These are phyloP conservation scores for Helarctos malayanus DNA, from an alignment of 2,797 vertebrate genomes.

Conservation along the genomic window DNA sequence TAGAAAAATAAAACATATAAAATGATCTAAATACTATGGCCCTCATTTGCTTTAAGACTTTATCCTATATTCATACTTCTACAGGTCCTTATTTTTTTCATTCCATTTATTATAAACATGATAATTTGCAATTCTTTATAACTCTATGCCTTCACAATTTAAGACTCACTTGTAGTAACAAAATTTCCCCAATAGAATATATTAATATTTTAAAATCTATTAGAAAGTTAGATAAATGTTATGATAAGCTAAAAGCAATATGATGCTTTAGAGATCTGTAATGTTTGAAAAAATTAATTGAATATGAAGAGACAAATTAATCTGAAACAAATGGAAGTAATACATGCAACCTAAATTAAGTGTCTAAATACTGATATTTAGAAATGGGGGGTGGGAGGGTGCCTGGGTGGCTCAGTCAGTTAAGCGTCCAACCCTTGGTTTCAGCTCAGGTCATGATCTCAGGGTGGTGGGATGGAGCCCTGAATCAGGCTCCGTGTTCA, in stretches of 20 bases:
- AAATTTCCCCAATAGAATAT: not conserved
- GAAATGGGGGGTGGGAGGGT: accelerated
- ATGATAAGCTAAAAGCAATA: conserved; percentile 7
- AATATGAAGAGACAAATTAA: conserved; percentile 6
- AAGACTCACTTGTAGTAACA: not conserved
- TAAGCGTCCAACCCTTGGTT: not conserved
- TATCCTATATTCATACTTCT: not conserved
- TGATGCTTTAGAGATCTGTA: not conserved
- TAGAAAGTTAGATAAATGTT: conserved; percentile 15
- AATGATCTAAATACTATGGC: not conserved
- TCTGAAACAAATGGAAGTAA: not conserved
- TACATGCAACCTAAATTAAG: not conserved
- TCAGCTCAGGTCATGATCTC: not conserved
- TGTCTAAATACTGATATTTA: not conserved
- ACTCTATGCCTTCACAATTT: not conserved
- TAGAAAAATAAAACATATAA: not conserved
- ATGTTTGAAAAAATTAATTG: not conserved
- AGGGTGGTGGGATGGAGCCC: accelerated
- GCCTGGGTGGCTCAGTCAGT: not conserved
- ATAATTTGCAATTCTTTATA: not conserved
- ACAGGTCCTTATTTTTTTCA: not conserved
- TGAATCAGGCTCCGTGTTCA: not conserved
- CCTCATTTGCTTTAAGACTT: conserved; percentile 5
- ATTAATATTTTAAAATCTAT: conserved; percentile 8
- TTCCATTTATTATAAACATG: not conserved